Percentiles rank a stretch among this genome's conserved stretches.
These are phyloP conservation scores for Limnephilus marmoratus DNA, from an alignment of 2,888 invertebrate species.

Conservation along the genomic window DNA sequence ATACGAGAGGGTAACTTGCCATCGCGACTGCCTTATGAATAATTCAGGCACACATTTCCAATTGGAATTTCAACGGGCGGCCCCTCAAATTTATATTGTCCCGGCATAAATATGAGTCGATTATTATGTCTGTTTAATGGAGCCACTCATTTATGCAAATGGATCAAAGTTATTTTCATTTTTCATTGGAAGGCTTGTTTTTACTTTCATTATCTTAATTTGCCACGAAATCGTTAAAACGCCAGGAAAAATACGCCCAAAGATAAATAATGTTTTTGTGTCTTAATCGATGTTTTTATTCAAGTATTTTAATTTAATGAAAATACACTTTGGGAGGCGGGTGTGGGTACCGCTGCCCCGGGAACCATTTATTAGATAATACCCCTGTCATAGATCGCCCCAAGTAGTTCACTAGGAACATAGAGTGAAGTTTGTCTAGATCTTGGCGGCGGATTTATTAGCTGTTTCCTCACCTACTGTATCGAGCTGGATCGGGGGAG, in stretches of 20 bases:
- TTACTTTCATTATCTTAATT: background rate
- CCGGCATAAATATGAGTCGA: constrained; percentile 33
- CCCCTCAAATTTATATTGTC: constrained; percentile 50
- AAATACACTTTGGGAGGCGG: no score
- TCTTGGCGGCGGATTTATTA: no score
- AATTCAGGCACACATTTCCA: constrained; percentile 62
- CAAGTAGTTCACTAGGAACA: no score
- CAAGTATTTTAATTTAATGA: no score
- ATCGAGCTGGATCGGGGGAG: no score
- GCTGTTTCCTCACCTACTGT: no score
- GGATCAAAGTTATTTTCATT: background rate
- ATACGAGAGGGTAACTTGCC: constrained; percentile 32
- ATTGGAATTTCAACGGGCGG: constrained; percentile 56
- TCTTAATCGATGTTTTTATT: no score
- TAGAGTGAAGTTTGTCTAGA: no score
- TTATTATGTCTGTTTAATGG: constrained; percentile 45
- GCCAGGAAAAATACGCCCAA: background rate
- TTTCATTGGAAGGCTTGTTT: background rate
- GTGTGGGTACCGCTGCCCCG: no score
- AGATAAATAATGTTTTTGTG: no score
- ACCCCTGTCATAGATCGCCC: no score
- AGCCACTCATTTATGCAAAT: constrained; percentile 23
- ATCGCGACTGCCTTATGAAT: constrained; percentile 54
- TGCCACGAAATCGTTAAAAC: background rate
- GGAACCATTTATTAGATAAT: no score